A percentile compares a stretch with the other conserved stretches of the same genome.
Conservation (phyloP, 37 sponge, comb jelly and placozoan species). For the Eunapius fragilis region DNA sequence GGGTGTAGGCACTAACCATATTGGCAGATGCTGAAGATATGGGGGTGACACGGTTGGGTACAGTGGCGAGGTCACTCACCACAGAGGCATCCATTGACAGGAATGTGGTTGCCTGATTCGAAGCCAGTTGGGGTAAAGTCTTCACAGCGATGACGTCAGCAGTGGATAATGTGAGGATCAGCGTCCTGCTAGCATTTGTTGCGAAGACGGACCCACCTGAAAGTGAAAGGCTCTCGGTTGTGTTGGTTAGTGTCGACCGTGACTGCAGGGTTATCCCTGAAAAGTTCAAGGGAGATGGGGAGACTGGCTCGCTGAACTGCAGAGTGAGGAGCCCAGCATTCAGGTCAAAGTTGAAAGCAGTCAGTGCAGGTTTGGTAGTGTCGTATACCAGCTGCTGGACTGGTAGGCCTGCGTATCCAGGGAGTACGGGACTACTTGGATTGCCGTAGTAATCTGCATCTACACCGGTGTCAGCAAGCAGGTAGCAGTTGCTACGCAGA, state of each 20-base stretch:
- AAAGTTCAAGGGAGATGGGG: constrained; percentile 40
- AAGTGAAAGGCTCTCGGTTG: constrained; percentile 38
- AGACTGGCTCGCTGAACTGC: constrained; percentile 86
- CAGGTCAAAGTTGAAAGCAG: constrained; percentile 73
- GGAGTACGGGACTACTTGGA: constrained; percentile 24
- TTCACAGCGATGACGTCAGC: constrained; percentile 76
- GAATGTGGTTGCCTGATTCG: constrained; percentile 36
- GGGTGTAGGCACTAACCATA: constrained; percentile 25
- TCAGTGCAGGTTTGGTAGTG: constrained; percentile 48
- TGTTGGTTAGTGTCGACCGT: constrained; percentile 37
- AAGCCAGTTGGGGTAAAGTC: constrained; percentile 33
- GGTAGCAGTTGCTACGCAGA: constrained; percentile 77
- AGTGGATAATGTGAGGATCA: constrained; percentile 38
- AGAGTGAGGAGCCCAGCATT: constrained; percentile 60
- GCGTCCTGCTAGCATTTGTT: constrained; percentile 7
- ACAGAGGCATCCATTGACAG: constrained; percentile 58
- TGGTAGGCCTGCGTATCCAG: constrained; percentile 57
- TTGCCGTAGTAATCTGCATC: constrained; percentile 68
- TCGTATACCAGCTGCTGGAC: constrained; percentile 59
- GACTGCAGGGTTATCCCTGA: constrained; percentile 73
- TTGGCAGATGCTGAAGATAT: constrained; percentile 45
- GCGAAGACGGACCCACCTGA: constrained; percentile 41
- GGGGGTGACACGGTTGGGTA: constrained; percentile 47
- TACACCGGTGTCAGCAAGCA: constrained; percentile 47
- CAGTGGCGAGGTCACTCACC: constrained; percentile 65